Evolutionary conservation across 2,113 vertebrate species (phyloP).

Genomic region (Gavialis gangeticus): DNA sequence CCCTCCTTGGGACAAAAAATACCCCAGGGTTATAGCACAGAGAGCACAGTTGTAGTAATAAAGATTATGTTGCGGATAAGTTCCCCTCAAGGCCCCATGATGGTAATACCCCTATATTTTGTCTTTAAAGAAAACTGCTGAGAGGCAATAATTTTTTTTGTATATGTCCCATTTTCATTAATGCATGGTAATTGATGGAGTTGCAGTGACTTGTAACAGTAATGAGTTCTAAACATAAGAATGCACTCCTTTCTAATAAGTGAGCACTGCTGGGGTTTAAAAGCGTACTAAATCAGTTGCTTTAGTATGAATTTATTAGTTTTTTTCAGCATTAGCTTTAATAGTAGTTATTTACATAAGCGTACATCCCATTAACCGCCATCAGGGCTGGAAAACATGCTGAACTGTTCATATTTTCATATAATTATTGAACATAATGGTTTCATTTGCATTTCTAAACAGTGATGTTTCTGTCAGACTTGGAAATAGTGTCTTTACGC

Average conservation of each 20-base stretch:
- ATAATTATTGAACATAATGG: constrained; percentile 92
- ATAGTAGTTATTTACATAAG: constrained; percentile 92
- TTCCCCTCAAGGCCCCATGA: constrained; percentile 81
- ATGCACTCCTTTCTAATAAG: constrained; percentile 89
- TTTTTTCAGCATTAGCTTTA: constrained; percentile 91
- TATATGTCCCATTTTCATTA: constrained; percentile 88
- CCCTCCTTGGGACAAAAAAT: constrained; percentile 63
- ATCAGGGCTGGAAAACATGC: constrained; percentile 90
- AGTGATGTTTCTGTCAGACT: constrained; percentile 87
- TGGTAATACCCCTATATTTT: constrained; percentile 84
- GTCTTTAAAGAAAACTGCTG: constrained; percentile 87
- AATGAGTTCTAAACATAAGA: constrained; percentile 89
- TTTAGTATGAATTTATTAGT: constrained; percentile 91
- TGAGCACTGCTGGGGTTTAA: constrained; percentile 88
- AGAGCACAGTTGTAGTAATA: constrained; percentile 77
- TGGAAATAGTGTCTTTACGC: constrained; percentile 86
- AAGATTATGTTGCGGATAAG: constrained; percentile 80
- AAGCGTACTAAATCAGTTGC: constrained; percentile 90
- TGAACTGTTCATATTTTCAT: constrained; percentile 92
- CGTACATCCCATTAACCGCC: constrained; percentile 89
- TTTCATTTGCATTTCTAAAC: constrained; percentile 91
- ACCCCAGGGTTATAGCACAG: constrained; percentile 49
- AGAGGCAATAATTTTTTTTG: constrained; percentile 86
- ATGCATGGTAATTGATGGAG: constrained; percentile 88
- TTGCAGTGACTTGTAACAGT: constrained; percentile 87